phyloP scores from a whole-genome alignment of 2,888 invertebrate genomes.

The Keiferia lycopersicella region DNA sequence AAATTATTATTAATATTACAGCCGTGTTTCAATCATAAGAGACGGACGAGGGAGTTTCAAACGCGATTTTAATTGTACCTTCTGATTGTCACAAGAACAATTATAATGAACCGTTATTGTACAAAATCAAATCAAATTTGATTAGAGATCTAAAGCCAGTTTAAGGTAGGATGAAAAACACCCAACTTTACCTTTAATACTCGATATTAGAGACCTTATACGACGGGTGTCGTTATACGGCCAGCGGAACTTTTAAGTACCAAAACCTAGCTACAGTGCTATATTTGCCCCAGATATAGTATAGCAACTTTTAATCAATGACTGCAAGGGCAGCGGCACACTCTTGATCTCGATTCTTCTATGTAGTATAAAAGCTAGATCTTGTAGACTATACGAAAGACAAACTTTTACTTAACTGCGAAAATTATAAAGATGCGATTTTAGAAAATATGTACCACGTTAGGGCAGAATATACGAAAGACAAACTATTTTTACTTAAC shows the following conservation, averaged over 20 bases:
- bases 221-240: slow-evolving; percentile 8
- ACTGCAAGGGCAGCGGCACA: slow-evolving; percentile 11
- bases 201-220: background rate
- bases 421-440: too few species aligned
- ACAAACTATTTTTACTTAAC: too few species aligned
- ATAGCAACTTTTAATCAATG: slow-evolving; percentile 13
- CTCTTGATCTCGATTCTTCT: background rate
- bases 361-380: background rate
- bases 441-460: too few species aligned
- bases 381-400: background rate
- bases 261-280: background rate
- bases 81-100: too few species aligned
- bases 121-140: too few species aligned
- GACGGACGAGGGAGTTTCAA: background rate
- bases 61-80: background rate
- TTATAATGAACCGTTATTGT: too few species aligned
- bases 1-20: background rate
- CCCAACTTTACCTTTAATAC: background rate
- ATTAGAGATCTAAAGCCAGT: too few species aligned
- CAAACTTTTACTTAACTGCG: too few species aligned
- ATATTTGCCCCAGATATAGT: background rate
- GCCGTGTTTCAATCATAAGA: background rate
- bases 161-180: background rate
- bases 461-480: too few species aligned
- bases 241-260: slow-evolving; percentile 1